Evolutionary conservation across 2,113 vertebrate genomes (phyloP).

Genomic region (Picathartes gymnocephalus): DNA sequence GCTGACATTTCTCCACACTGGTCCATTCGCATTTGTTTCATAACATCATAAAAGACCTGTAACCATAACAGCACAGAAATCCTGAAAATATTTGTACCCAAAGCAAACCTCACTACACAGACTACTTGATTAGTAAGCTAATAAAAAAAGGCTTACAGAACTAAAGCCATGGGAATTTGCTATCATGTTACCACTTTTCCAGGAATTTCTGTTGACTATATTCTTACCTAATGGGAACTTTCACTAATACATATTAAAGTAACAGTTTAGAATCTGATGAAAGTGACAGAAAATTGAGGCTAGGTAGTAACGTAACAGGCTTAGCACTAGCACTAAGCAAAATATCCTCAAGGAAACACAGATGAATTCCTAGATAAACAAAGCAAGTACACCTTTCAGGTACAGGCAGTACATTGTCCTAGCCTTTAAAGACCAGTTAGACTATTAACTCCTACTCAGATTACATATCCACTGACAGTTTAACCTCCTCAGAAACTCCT

Average conservation of each 20-base stretch:
- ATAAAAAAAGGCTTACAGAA: not conserved
- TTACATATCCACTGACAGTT: not conserved
- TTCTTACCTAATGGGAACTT: not conserved
- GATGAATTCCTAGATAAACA: not conserved
- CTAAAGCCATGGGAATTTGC: not conserved
- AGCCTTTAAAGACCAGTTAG: not conserved
- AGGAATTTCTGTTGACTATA: not conserved
- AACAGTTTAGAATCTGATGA: not conserved
- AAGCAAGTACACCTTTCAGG: not conserved
- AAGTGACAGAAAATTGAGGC: not conserved
- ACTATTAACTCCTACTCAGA: not conserved
- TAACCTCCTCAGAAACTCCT: not conserved
- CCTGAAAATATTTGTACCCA: not conserved
- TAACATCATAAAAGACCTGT: not conserved
- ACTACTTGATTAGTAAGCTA: not conserved
- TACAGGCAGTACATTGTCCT: not conserved
- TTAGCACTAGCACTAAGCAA: not conserved
- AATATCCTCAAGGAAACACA: not conserved
- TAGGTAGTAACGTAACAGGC: not conserved
- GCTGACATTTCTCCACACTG: not conserved
- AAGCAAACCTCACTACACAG: not conserved
- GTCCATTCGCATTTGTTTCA: not conserved
- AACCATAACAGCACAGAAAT: not conserved
- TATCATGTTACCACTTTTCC: not conserved
- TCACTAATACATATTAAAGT: not conserved